phyloP scores from a whole-genome alignment of 2,888 invertebrate species.

The Drosophila infuscata region DNA sequence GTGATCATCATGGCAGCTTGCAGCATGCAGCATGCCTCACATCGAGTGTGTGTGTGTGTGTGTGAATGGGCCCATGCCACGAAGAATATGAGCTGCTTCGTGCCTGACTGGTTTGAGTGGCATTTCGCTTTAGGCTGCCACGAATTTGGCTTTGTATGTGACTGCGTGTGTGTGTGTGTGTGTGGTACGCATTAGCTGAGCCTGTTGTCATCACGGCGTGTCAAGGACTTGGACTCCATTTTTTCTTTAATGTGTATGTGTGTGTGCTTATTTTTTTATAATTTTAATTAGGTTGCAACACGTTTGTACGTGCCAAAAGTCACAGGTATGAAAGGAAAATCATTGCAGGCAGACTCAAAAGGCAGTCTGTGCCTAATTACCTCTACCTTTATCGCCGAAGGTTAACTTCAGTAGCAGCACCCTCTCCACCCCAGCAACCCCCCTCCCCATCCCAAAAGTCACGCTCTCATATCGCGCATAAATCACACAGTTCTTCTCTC shows the following conservation, averaged over 20 bases:
- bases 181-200: slow-evolving; percentile 44
- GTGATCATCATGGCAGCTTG: slow-evolving; percentile 15
- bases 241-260: slow-evolving; percentile 7
- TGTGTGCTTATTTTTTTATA: slow-evolving; percentile 12
- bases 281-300: slow-evolving; percentile 81
- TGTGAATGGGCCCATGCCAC: slow-evolving; percentile 28
- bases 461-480: slow-evolving; percentile 40
- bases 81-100: slow-evolving; percentile 13
- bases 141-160: slow-evolving; percentile 69
- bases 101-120: slow-evolving; percentile 65
- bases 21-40: slow-evolving; percentile 11
- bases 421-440: neutral
- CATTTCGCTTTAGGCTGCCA: slow-evolving; percentile 76
- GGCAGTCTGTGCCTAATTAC: slow-evolving; percentile 61
- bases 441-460: slow-evolving; percentile 4
- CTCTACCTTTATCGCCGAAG: slow-evolving; percentile 52
- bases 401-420: slow-evolving; percentile 13
- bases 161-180: neutral
- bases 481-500: slow-evolving; percentile 39
- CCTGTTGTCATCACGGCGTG: slow-evolving; percentile 55
- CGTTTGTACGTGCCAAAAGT: slow-evolving; percentile 72
- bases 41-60: neutral
- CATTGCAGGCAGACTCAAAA: slow-evolving; percentile 21
- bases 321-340: slow-evolving; percentile 31
- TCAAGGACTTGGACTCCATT: slow-evolving; percentile 74